phyloP scores from a whole-genome alignment of 2,888 invertebrate species.

The Protonemura montana region DNA sequence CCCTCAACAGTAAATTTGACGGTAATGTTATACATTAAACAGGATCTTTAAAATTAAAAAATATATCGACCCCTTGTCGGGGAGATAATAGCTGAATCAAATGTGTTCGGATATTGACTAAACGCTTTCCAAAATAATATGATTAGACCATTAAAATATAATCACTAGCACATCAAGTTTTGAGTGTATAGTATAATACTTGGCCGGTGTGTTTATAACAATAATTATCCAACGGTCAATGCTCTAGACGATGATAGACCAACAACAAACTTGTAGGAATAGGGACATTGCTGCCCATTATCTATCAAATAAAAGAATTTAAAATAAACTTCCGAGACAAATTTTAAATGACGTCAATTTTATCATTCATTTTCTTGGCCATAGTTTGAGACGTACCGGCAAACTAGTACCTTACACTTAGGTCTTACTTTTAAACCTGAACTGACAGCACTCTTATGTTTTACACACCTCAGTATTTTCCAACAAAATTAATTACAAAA shows the following conservation, averaged over 20 bases:
- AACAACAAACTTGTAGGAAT: background rate
- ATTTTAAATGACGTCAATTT: constrained; percentile 37
- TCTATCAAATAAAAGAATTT: background rate
- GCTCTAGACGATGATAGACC: constrained; percentile 16
- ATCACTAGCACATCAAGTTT: constrained; percentile 10
- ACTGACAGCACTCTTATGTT: background rate
- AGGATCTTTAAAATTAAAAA: background rate
- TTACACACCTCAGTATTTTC: background rate
- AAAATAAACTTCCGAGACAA: constrained; percentile 27
- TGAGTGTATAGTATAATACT: background rate
- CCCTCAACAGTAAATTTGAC: background rate
- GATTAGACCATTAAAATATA: constrained; percentile 35
- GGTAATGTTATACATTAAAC: background rate
- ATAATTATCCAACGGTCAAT: constrained; percentile 29
- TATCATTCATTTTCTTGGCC: background rate
- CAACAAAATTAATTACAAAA: background rate
- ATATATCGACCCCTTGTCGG: background rate
- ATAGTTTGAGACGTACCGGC: background rate
- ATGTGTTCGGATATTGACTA: constrained; percentile 18
- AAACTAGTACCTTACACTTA: background rate
- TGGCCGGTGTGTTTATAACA: background rate
- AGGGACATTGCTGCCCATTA: background rate
- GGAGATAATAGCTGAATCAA: constrained; percentile 22
- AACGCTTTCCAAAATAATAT: constrained; percentile 38
- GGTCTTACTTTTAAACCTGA: background rate